Percentiles rank a stretch among this genome's conserved stretches.
Evolutionary conservation across 53 echinoderm and acorn worm genomes (phyloP).

Genomic region (Zoroaster sp.): DNA sequence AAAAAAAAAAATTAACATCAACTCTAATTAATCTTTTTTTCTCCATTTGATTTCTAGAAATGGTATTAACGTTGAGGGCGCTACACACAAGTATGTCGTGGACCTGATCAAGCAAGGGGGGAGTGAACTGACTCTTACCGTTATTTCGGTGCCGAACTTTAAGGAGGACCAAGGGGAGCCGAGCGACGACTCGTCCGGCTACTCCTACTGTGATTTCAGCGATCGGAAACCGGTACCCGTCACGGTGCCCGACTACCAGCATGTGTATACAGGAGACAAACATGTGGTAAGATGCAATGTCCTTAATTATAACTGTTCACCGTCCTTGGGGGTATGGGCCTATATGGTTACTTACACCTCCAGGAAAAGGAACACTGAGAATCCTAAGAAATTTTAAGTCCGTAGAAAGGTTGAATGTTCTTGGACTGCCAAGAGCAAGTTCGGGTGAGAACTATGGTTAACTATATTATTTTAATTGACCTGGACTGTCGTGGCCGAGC

Average conservation of each 20-base stretch:
- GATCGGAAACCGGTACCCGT: constrained; percentile 90
- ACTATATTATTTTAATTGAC: no score
- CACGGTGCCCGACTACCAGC: constrained; percentile 90
- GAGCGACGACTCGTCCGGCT: constrained; percentile 97
- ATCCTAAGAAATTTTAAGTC: no score
- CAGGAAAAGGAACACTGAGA: no score
- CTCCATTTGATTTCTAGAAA: constrained; percentile 72
- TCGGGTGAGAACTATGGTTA: no score
- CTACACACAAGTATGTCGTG: constrained; percentile 96
- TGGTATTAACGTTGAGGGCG: constrained; percentile 87
- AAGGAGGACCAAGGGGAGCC: constrained; percentile 77
- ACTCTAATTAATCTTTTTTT: constrained; percentile 6
- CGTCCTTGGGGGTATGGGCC: no score
- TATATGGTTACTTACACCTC: not conserved
- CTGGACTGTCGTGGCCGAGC: no score
- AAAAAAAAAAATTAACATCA: no score
- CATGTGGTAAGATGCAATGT: constrained; percentile 77
- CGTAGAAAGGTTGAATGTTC: no score
- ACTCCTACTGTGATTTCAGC: constrained; percentile 96
- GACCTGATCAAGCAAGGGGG: constrained; percentile 98
- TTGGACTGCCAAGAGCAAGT: no score
- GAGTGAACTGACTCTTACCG: constrained; percentile 82
- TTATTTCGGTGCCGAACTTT: constrained; percentile 97
- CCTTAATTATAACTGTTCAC: not conserved
- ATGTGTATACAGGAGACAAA: constrained; percentile 80